Evolutionary conservation across 2,113 vertebrate species (phyloP).

Genomic region (Trochalopteron elliotii): DNA sequence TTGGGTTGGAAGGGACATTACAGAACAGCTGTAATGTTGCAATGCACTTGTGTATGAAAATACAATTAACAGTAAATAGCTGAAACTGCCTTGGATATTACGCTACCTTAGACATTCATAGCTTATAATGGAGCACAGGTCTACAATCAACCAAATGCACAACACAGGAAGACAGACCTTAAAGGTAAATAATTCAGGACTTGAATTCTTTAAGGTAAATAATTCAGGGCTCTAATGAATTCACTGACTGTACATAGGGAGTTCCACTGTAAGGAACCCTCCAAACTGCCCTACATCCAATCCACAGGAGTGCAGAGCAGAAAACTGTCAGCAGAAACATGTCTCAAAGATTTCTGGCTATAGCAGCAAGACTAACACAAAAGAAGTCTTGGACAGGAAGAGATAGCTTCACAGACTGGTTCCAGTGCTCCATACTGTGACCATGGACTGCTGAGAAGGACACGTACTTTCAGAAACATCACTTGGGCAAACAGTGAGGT

Average conservation of each 20-base stretch:
- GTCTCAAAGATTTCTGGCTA: background rate
- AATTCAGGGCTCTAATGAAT: slow-evolving; percentile 55
- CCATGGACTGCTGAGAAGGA: background rate
- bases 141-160: background rate
- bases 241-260: background rate
- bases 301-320: background rate
- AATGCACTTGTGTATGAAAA: background rate
- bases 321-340: background rate
- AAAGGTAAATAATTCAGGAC: slow-evolving; percentile 60
- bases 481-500: background rate
- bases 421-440: background rate
- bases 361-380: background rate
- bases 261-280: background rate
- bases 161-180: background rate
- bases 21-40: background rate
- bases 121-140: background rate
- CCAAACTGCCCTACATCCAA: slow-evolving; percentile 46
- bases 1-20: background rate
- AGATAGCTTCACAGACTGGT: background rate
- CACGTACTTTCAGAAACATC: background rate
- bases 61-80: background rate
- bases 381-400: background rate
- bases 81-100: background rate
- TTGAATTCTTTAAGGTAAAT: slow-evolving; percentile 58
- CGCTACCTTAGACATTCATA: background rate